Conservation (phyloP, 2,888 invertebrate genomes). For the Archips crataeganus region DNA sequence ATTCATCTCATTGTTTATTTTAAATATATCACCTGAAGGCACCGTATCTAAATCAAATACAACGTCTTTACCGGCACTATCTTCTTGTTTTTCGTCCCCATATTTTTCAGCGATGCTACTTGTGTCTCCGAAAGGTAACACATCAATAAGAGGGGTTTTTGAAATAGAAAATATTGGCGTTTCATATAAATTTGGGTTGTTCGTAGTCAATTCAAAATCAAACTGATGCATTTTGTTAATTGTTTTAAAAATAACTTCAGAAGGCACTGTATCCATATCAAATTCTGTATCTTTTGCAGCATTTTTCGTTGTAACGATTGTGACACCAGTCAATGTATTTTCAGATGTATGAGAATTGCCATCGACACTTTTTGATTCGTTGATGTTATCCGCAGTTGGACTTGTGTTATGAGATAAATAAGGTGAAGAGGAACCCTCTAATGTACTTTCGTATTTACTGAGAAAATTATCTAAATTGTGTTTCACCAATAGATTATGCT, state of each 20-base stretch:
- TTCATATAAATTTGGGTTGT: not conserved
- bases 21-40: not conserved
- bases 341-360: not conserved
- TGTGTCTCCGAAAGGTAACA: not conserved
- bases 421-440: not conserved
- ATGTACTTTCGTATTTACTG: not conserved
- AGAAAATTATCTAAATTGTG: not conserved
- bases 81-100: not conserved
- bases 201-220: not conserved
- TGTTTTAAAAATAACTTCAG: constrained; percentile 11
- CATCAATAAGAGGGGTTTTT: not conserved
- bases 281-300: not conserved
- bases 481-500: not conserved
- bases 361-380: not conserved
- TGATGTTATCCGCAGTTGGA: not conserved
- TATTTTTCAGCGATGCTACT: not conserved
- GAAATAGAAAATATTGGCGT: not conserved
- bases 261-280: constrained; percentile 29
- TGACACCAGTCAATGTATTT: not conserved
- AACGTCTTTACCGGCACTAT: not conserved
- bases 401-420: not conserved
- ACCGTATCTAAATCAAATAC: not conserved
- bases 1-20: not conserved
- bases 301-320: constrained; percentile 2
- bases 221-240: not conserved